Conservation (phyloP, 2,888 invertebrate genomes). For the Limnephilus marmoratus region DNA sequence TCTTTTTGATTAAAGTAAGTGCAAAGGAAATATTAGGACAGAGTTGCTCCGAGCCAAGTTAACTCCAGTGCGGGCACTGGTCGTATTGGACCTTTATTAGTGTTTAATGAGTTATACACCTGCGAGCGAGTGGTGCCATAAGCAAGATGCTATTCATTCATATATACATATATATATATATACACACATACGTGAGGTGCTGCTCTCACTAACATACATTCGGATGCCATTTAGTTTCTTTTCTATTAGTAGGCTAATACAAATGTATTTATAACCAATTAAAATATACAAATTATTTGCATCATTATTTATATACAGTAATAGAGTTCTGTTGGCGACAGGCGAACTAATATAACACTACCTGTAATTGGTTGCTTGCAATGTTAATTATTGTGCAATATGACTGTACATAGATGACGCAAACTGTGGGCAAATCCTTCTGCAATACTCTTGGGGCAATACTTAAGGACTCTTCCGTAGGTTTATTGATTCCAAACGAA, state of each 20-base stretch:
- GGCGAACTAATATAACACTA: background rate
- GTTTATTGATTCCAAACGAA: background rate
- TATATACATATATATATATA: background rate
- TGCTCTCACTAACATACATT: background rate
- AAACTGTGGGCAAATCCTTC: constrained; percentile 22
- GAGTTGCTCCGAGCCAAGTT: constrained; percentile 14
- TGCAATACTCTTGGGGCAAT: constrained; percentile 53
- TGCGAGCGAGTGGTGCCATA: constrained; percentile 14
- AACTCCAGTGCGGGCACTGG: constrained; percentile 60
- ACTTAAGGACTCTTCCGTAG: constrained; percentile 42
- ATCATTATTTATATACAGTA: background rate
- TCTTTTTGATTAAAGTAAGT: constrained; percentile 1
- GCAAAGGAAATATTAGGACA: constrained; percentile 34
- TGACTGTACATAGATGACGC: constrained; percentile 3
- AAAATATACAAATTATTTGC: constrained; percentile 25
- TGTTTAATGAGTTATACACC: constrained; percentile 17
- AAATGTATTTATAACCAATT: background rate
- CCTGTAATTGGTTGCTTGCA: background rate
- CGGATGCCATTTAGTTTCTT: constrained; percentile 5
- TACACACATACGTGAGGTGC: background rate
- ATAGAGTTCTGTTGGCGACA: background rate
- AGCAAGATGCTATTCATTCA: background rate
- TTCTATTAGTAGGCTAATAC: constrained; percentile 34
- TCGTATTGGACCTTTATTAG: constrained; percentile 54
- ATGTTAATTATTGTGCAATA: constrained; percentile 21